Evolutionary conservation across 1,140 invertebrate species (phyloP).

Genomic region (Melipona quadrifasciata): DNA sequence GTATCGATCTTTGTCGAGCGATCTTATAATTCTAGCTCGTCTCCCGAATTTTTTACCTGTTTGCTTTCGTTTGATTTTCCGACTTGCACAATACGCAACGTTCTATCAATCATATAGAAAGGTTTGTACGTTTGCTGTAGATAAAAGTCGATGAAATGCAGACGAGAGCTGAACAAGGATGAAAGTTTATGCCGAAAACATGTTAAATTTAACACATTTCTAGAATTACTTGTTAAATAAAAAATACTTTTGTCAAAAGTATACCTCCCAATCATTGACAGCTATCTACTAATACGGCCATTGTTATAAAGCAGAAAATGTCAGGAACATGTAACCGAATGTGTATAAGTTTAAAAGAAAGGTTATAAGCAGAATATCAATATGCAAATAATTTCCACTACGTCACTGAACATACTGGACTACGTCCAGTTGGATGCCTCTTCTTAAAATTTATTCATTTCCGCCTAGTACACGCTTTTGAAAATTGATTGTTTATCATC

Average conservation of each 20-base stretch:
- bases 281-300: background rate
- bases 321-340: too few species aligned
- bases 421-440: background rate
- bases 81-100: background rate
- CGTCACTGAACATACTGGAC: too few species aligned
- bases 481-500: background rate
- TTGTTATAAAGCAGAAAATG: too few species aligned
- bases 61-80: background rate
- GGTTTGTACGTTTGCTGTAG: background rate
- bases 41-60: background rate
- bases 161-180: background rate
- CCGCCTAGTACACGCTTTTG: background rate
- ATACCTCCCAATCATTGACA: too few species aligned
- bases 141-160: background rate
- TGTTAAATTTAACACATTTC: too few species aligned
- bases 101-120: background rate
- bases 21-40: background rate
- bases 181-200: too few species aligned
- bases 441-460: background rate
- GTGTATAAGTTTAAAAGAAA: background rate
- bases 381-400: background rate
- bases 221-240: too few species aligned
- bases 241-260: too few species aligned
- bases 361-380: background rate
- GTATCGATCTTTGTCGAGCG: too few species aligned